These are phyloP conservation scores for Clarias fuscus DNA, from an alignment of 2,797 vertebrate species.

Conservation along the genomic window DNA sequence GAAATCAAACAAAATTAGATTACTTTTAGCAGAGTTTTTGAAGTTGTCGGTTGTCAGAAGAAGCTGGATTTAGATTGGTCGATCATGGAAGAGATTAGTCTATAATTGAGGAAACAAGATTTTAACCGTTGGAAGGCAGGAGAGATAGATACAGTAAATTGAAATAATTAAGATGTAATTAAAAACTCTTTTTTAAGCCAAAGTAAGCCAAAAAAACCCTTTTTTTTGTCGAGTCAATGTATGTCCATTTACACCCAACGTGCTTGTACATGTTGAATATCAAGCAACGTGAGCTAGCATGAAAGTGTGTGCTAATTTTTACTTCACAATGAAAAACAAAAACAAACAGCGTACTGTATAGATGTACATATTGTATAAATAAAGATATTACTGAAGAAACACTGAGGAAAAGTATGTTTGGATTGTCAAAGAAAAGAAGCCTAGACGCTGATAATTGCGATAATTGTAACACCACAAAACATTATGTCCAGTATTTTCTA, in stretches of 20 bases:
- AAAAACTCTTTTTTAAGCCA: too few species aligned
- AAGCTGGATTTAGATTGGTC: neutral
- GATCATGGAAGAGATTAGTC: neutral
- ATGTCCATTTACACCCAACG: neutral
- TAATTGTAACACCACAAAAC: too few species aligned
- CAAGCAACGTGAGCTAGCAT: neutral
- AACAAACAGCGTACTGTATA: neutral
- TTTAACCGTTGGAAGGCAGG: neutral
- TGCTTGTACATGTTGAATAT: too few species aligned
- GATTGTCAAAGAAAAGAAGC: neutral
- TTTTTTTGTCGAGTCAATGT: neutral
- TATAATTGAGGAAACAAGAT: neutral
- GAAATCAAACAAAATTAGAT: neutral
- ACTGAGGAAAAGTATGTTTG: neutral
- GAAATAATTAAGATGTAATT: neutral
- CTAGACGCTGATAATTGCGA: neutral
- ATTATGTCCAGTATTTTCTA: too few species aligned
- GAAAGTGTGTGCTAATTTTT: neutral
- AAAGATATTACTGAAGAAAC: neutral
- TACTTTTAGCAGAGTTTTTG: neutral
- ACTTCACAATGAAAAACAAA: neutral
- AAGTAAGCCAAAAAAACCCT: neutral
- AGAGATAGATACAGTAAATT: neutral
- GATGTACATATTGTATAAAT: neutral
- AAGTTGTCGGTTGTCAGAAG: neutral